Percentiles rank a stretch among this genome's conserved stretches.
phyloP scores from a whole-genome alignment of 2,113 vertebrate species.

The Zonotrichia leucophrys region DNA sequence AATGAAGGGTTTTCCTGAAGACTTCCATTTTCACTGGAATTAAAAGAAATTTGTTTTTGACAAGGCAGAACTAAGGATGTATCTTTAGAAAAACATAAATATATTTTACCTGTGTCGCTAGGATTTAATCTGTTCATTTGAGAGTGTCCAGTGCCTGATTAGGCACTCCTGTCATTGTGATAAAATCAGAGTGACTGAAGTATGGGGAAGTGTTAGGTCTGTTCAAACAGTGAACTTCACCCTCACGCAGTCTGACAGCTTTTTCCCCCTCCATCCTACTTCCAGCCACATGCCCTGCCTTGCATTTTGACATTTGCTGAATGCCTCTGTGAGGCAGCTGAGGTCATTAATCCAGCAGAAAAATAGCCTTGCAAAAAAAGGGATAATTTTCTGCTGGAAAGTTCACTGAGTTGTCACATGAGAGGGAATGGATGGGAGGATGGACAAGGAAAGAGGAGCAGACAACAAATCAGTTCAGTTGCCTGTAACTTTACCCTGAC shows the following conservation, averaged over 20 bases:
- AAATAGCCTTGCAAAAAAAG: conserved; percentile 27
- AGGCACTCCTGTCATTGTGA: not conserved
- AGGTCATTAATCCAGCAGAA: conserved; percentile 22
- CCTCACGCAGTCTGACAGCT: not conserved
- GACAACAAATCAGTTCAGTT: not conserved
- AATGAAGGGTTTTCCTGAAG: not conserved
- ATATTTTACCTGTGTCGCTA: not conserved
- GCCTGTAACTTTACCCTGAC: not conserved
- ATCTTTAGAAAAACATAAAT: not conserved
- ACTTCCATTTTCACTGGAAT: not conserved
- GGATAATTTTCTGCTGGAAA: conserved; percentile 38
- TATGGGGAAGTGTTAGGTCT: not conserved
- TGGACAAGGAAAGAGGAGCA: not conserved
- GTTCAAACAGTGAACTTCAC: not conserved
- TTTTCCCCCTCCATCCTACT: not conserved
- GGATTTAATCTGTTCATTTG: not conserved
- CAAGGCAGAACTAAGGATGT: not conserved
- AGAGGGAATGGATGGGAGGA: not conserved
- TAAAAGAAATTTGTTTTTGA: not conserved
- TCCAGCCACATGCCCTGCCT: not conserved
- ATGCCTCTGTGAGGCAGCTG: not conserved
- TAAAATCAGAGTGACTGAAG: not conserved
- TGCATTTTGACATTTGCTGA: not conserved
- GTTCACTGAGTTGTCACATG: conserved; percentile 22
- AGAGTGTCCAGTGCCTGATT: not conserved